Conservation (phyloP, 2,797 vertebrate species). For the Hyperoplus immaculatus region DNA sequence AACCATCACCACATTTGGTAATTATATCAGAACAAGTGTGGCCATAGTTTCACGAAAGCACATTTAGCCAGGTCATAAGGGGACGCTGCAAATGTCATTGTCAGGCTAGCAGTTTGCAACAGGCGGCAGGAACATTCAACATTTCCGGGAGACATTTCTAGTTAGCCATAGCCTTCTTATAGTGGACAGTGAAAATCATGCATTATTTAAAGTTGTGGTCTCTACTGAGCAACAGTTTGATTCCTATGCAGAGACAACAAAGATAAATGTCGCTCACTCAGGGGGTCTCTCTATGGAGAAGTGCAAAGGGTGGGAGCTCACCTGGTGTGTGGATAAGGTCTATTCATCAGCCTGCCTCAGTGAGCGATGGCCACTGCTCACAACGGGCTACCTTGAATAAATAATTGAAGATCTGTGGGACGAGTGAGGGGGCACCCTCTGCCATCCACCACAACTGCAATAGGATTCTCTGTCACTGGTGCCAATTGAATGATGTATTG, state of each 20-base stretch:
- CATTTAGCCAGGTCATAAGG: too few relatives aligned
- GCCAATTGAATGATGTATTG: slow-evolving; percentile 48
- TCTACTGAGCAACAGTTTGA: neutral
- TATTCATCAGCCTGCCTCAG: slow-evolving; percentile 66
- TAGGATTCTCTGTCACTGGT: slow-evolving; percentile 42
- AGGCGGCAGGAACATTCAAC: too few relatives aligned
- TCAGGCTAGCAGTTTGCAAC: too few relatives aligned
- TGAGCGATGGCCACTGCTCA: slow-evolving; percentile 59
- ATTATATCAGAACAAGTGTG: too few relatives aligned
- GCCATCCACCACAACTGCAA: slow-evolving; percentile 49
- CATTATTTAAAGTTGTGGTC: neutral
- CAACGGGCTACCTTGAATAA: slow-evolving; percentile 66
- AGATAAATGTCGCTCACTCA: slow-evolving; percentile 37
- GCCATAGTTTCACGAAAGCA: too few relatives aligned
- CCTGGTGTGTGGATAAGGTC: slow-evolving; percentile 63
- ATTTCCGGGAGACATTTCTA: neutral
- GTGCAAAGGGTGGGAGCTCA: slow-evolving; percentile 48
- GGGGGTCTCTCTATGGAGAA: slow-evolving; percentile 48
- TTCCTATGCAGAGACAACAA: slow-evolving; percentile 3
- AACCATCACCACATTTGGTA: too few relatives aligned
- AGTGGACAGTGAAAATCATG: slow-evolving; percentile 5
- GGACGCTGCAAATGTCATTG: too few relatives aligned
- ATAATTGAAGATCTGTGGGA: slow-evolving; percentile 56
- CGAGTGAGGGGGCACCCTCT: slow-evolving; percentile 13
- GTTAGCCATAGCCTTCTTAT: slow-evolving; percentile 2